Base-by-base conservation (phyloP, 1,140 invertebrate species). In the Drosophila serrata region DNA sequence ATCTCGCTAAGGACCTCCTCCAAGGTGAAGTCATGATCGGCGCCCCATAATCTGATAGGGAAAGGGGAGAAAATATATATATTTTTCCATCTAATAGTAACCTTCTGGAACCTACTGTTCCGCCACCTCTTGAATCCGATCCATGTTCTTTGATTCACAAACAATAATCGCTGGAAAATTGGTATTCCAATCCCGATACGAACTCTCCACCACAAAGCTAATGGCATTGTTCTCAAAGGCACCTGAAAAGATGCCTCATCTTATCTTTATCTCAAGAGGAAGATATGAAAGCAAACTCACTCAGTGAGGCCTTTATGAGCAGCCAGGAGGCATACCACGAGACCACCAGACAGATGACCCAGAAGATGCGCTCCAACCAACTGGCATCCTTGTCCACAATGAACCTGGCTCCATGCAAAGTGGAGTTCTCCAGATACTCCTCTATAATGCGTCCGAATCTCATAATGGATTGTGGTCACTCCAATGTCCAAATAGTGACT, bases 171-270 rank as follows among this genome's bases (percentile, higher is more conserved):
- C 94, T 0, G 96, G 95, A 65, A 96, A 96, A 27, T 95, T 82
- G 0, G 95, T 95, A 69, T 95, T 92, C 95, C 96, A 96, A 63
- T 95, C 94, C 15, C 95, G 93, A 82, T 96, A 96, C 3, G 94
- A 95, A 3, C 95, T 96, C 68, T 96, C 95, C 15, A 95, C 94
- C 7, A 95, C 95, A 78, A 96, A 96, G 55, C 95, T 96, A 56
- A 96, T 95, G 0, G 95, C 93, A 90, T 92, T 93, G 33, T 93
- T 92, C 49, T 92, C 81, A 67, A 90, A 93, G 46, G 84, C 93
- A 43, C 81, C 92, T 92, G 24, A 56, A 79, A 49, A 43, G 45
- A 12, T 27, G 29, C 7, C 27, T 4, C 13, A 13, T 31, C 24
- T 17, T 0, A 24, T 13, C 9, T 13, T 1, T 48, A 7, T n/a